These are phyloP conservation scores for Neoitamus cyanurus DNA, from an alignment of 2,888 invertebrate species.

Conservation along the genomic window DNA sequence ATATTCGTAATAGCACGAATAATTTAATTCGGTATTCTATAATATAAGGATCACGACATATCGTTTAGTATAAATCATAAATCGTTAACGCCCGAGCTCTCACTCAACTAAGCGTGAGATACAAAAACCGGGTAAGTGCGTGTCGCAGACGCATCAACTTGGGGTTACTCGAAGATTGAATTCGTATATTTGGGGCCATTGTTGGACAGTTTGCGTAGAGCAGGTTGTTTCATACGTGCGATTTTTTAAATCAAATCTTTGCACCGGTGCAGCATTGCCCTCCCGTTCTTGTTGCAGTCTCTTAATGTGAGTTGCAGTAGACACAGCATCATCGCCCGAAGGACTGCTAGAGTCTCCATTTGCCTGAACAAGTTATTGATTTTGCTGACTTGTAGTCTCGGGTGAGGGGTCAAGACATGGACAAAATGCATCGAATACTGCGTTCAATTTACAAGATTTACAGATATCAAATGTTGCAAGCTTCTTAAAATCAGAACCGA, in stretches of 20 bases:
- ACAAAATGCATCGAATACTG: not conserved
- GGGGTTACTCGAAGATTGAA: constrained; percentile 77
- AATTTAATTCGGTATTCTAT: too few species aligned
- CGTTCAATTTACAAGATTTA: constrained; percentile 7
- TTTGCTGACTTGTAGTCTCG: constrained; percentile 58
- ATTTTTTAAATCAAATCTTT: not conserved
- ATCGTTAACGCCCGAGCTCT: too few species aligned
- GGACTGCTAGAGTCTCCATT: constrained; percentile 52
- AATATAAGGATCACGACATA: too few species aligned
- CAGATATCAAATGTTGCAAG: not conserved
- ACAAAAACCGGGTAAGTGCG: too few species aligned
- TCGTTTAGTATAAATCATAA: too few species aligned
- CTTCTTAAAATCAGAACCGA: not conserved
- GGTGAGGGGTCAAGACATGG: constrained; percentile 14
- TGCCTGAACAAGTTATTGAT: constrained; percentile 51
- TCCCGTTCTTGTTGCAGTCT: constrained; percentile 50
- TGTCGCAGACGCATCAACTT: too few species aligned
- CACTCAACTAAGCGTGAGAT: too few species aligned
- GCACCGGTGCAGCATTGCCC: not conserved
- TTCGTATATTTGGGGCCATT: constrained; percentile 80
- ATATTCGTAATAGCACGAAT: too few species aligned
- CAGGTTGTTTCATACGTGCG: constrained; percentile 8
- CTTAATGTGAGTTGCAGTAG: constrained; percentile 54
- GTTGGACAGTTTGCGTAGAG: constrained; percentile 77
- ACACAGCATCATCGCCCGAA: constrained; percentile 53